A percentile compares a stretch with the other conserved stretches of the same genome.
phyloP scores from a whole-genome alignment of 2,888 invertebrate species.

The Emmelina monodactyla region DNA sequence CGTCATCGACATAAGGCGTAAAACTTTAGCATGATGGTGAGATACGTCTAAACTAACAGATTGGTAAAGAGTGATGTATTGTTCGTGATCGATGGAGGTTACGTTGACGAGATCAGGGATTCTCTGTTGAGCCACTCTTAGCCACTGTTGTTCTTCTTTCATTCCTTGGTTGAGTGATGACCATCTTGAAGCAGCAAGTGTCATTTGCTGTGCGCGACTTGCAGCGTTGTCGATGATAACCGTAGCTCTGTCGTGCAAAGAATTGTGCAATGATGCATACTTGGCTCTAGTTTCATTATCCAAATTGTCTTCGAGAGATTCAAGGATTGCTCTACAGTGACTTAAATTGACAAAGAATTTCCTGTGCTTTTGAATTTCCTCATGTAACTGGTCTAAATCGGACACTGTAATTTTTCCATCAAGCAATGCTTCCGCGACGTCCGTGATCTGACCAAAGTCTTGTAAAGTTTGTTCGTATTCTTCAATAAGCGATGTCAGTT shows the following conservation, averaged over 20 bases:
- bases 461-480: slow-evolving; percentile 89
- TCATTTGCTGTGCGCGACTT: slow-evolving; percentile 82
- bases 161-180: slow-evolving; percentile 80
- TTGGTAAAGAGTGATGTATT: slow-evolving; percentile 84
- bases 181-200: slow-evolving; percentile 86
- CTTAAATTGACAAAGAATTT: slow-evolving; percentile 90
- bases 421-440: slow-evolving; percentile 82
- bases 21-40: slow-evolving; percentile 80
- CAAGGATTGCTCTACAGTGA: slow-evolving; percentile 85
- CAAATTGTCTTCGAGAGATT: slow-evolving; percentile 84
- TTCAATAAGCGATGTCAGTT: slow-evolving; percentile 78
- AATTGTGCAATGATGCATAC: slow-evolving; percentile 77
- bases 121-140: slow-evolving; percentile 83
- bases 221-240: slow-evolving; percentile 82
- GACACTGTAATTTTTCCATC: slow-evolving; percentile 79
- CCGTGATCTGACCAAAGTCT: slow-evolving; percentile 86
- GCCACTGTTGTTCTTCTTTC: slow-evolving; percentile 84
- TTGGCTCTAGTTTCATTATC: slow-evolving; percentile 80
- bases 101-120: slow-evolving; percentile 83
- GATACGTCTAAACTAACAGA: slow-evolving; percentile 80
- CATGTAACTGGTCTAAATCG: slow-evolving; percentile 81
- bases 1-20: slow-evolving; percentile 76
- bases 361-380: slow-evolving; percentile 88
- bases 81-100: slow-evolving; percentile 84
- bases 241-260: slow-evolving; percentile 78